These are phyloP conservation scores for Polypterus senegalus DNA, from an alignment of 2,113 vertebrate species.

Conservation along the genomic window DNA sequence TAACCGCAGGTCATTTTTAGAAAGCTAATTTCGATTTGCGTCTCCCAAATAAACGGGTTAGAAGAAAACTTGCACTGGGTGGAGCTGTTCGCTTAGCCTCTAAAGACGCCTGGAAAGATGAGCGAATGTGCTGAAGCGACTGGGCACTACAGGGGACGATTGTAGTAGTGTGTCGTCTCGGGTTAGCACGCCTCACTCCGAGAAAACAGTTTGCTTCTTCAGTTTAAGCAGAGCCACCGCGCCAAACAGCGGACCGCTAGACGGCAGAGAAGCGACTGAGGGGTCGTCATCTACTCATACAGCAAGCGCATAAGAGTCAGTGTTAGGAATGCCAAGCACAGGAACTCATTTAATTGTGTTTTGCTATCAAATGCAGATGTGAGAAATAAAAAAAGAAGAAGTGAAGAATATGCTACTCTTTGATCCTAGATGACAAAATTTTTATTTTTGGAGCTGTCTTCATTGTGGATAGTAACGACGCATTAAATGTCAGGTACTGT, in stretches of 20 bases:
- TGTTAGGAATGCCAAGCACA: too few species aligned
- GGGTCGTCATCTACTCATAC: too few species aligned
- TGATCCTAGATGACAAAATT: slow-evolving; percentile 29
- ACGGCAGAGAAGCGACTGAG: too few species aligned
- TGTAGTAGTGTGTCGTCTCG: too few species aligned
- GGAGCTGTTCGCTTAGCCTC: slow-evolving; percentile 36
- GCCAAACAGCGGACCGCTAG: too few species aligned
- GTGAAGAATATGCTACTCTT: slow-evolving; percentile 6
- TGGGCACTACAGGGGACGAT: too few species aligned
- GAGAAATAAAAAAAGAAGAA: background rate
- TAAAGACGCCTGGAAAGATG: slow-evolving; percentile 1
- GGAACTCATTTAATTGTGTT: too few species aligned
- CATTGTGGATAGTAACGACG: slow-evolving; percentile 33
- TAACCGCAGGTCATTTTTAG: slow-evolving; percentile 18
- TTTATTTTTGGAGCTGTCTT: slow-evolving; percentile 12
- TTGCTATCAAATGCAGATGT: too few species aligned
- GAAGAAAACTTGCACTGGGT: slow-evolving; percentile 27
- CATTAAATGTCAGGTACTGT: slow-evolving; percentile 45
- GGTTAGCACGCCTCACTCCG: too few species aligned
- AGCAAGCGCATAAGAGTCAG: too few species aligned
- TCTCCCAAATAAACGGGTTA: slow-evolving; percentile 9
- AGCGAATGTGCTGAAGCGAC: background rate
- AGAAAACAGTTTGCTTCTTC: too few species aligned
- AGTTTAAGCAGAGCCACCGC: too few species aligned
- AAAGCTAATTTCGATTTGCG: slow-evolving; percentile 10